Evolutionary conservation across 2,888 invertebrate species (phyloP).

Genomic region (Cepaea hortensis): DNA sequence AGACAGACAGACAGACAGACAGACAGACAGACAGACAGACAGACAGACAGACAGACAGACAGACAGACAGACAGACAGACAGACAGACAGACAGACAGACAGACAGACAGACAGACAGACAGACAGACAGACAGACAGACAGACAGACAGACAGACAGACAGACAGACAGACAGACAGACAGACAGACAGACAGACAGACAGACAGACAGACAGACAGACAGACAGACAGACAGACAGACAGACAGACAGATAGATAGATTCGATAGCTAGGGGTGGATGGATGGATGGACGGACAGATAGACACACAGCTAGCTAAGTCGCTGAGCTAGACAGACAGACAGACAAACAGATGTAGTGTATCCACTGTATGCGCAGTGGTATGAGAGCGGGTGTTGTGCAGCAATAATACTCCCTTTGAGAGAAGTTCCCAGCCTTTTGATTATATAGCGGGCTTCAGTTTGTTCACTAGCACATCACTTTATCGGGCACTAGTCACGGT

Average conservation of each 20-base stretch:
- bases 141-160: slow-evolving; percentile 35
- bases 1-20: slow-evolving; percentile 30
- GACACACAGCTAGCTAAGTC: not conserved
- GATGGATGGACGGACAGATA: not conserved
- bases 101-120: slow-evolving; percentile 29
- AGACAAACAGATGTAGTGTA: slow-evolving; percentile 9
- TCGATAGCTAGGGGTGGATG: no score
- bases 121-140: slow-evolving; percentile 34
- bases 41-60: slow-evolving; percentile 36
- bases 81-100: slow-evolving; percentile 33
- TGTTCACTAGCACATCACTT: no score
- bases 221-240: slow-evolving; percentile 35
- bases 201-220: slow-evolving; percentile 37
- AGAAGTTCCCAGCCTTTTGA: no score
- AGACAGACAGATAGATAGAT: slow-evolving; percentile 29
- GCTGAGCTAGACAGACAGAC: slow-evolving; percentile 15
- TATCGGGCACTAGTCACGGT: no score
- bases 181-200: slow-evolving; percentile 30
- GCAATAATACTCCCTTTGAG: no score
- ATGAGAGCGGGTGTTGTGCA: no score
- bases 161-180: slow-evolving; percentile 32
- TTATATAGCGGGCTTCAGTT: no score
- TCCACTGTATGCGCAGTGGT: no score
- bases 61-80: slow-evolving; percentile 35
- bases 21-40: slow-evolving; percentile 26